Evolutionary conservation across 1,140 invertebrate genomes (phyloP).

Genomic region (Cryptotermes secundus): DNA sequence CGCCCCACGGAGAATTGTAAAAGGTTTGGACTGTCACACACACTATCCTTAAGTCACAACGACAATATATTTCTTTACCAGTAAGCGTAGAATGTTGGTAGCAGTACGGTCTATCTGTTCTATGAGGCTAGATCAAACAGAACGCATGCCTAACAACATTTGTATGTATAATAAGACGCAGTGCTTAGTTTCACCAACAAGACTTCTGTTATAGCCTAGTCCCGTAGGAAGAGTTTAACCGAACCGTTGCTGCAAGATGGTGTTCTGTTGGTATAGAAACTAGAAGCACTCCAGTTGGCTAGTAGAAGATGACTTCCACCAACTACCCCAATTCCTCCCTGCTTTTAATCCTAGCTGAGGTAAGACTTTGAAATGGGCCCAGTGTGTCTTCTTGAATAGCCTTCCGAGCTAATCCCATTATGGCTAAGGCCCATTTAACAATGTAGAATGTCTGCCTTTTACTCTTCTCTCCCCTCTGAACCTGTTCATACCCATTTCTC

Average conservation of each 20-base stretch:
- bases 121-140: too few species aligned
- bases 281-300: background rate
- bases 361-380: slow-evolving; percentile 25
- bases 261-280: too few species aligned
- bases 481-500: background rate
- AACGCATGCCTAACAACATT: too few species aligned
- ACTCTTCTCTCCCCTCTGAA: background rate
- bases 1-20: too few species aligned
- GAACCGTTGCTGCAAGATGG: background rate
- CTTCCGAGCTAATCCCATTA: slow-evolving; percentile 25
- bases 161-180: too few species aligned
- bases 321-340: background rate
- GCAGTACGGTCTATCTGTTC: too few species aligned
- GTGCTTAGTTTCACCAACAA: too few species aligned
- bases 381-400: slow-evolving; percentile 1
- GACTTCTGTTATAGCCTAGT: too few species aligned
- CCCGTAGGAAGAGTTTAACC: background rate
- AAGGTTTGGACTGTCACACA: too few species aligned
- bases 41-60: too few species aligned
- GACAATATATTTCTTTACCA: too few species aligned
- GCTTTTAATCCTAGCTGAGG: background rate
- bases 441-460: slow-evolving; percentile 25
- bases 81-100: too few species aligned
- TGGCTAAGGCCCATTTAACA: slow-evolving; percentile 28
- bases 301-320: background rate